Evolutionary conservation across 2,888 invertebrate species (phyloP).

Genomic region (Cryptosula pallasiana): DNA sequence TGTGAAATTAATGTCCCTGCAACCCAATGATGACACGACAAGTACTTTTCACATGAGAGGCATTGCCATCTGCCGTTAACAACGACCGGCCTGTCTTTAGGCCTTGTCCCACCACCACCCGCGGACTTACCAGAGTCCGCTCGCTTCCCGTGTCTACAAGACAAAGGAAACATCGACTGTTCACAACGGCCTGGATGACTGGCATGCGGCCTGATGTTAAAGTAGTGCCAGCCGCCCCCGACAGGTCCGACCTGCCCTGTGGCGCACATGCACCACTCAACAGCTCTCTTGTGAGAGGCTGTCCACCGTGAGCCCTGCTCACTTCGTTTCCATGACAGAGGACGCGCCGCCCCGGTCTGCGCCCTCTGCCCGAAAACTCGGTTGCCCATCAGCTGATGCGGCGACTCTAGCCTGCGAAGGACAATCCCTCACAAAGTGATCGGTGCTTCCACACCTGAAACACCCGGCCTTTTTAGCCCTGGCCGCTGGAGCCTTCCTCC

Average conservation of each 20-base stretch:
- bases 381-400: too few relatives aligned
- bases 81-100: not conserved
- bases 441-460: too few relatives aligned
- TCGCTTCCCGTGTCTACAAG: not conserved
- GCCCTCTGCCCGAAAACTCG: too few relatives aligned
- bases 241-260: not conserved
- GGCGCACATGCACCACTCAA: not conserved
- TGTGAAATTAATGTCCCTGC: not conserved
- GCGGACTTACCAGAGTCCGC: not conserved
- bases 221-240: not conserved
- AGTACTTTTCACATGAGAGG: not conserved
- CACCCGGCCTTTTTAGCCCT: too few relatives aligned
- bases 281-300: too few relatives aligned
- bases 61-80: not conserved
- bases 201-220: not conserved
- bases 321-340: too few relatives aligned
- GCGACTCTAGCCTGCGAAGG: too few relatives aligned
- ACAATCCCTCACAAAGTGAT: too few relatives aligned
- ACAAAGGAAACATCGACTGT: not conserved
- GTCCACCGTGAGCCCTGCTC: too few relatives aligned
- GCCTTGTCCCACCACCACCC: not conserved
- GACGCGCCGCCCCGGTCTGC: too few relatives aligned
- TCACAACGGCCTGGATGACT: not conserved
- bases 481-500: too few relatives aligned
- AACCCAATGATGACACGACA: not conserved